Evolutionary conservation across 2,113 vertebrate genomes (phyloP).

Genomic region (Clinocottus analis): DNA sequence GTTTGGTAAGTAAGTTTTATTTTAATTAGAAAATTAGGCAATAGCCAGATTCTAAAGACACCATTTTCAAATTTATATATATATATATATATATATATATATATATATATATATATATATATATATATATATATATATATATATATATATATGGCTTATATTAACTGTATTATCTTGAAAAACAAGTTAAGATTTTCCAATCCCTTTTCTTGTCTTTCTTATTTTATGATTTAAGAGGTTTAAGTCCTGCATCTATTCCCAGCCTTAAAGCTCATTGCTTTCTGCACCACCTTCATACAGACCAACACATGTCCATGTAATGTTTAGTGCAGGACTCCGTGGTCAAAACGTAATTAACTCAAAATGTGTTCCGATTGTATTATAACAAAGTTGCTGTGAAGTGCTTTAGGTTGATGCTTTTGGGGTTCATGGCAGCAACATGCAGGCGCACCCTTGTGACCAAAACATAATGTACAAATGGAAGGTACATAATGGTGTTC

Average conservation of each 20-base stretch:
- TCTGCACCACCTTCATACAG: background rate
- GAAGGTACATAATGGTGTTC: background rate
- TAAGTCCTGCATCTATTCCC: background rate
- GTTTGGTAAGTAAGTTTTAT: no score
- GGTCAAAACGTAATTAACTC: background rate
- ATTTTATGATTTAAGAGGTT: background rate
- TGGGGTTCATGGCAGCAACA: background rate
- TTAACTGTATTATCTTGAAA: background rate
- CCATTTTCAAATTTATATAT: no score
- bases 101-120: no score
- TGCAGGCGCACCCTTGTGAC: constrained; percentile 7
- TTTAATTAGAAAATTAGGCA: no score
- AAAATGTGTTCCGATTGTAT: background rate
- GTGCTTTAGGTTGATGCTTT: background rate
- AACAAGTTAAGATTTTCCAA: background rate
- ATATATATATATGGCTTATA: background rate
- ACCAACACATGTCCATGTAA: background rate
- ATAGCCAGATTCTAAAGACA: no score
- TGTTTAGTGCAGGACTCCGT: background rate
- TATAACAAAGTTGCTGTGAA: background rate
- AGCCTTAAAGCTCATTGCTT: background rate
- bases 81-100: no score
- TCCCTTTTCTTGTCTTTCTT: background rate
- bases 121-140: no score
- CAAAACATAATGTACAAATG: background rate